Conservation (phyloP, 2,113 vertebrate species). For the Sapajus apella region DNA sequence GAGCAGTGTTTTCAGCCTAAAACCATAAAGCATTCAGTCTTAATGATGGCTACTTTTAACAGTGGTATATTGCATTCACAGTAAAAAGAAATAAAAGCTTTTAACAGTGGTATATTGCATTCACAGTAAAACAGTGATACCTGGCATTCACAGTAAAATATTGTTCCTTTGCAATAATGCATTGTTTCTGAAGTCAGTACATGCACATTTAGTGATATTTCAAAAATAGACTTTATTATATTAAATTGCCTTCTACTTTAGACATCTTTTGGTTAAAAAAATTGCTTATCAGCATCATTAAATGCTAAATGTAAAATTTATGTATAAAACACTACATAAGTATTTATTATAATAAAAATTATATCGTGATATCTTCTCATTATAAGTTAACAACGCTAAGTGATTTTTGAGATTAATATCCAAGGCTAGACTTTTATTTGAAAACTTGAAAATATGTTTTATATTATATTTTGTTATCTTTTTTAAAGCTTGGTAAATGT, state of each 20-base stretch:
- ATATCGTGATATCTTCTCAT: not conserved
- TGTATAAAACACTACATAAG: not conserved
- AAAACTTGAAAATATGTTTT: not conserved
- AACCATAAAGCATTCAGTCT: conserved; percentile 49
- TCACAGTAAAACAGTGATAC: conserved; percentile 32
- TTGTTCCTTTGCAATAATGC: conserved; percentile 72
- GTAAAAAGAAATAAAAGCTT: not conserved
- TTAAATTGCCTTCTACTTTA: not conserved
- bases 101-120: conserved; percentile 38
- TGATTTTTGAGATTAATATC: not conserved
- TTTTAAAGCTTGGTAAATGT: not conserved
- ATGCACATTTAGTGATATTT: not conserved
- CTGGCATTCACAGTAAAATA: conserved; percentile 2
- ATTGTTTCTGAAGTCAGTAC: conserved; percentile 69
- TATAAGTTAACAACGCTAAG: not conserved
- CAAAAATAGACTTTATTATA: not conserved
- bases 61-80: conserved; percentile 52
- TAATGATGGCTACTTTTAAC: conserved; percentile 63
- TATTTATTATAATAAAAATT: conserved; percentile 19
- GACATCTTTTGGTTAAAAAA: not conserved
- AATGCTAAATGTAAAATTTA: not conserved
- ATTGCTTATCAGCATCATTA: not conserved
- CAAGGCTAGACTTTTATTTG: not conserved
- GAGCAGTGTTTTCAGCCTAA: not conserved
- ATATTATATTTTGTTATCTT: not conserved